Base-by-base conservation (phyloP, 2,888 invertebrate genomes). In the Eulithis testata region DNA sequence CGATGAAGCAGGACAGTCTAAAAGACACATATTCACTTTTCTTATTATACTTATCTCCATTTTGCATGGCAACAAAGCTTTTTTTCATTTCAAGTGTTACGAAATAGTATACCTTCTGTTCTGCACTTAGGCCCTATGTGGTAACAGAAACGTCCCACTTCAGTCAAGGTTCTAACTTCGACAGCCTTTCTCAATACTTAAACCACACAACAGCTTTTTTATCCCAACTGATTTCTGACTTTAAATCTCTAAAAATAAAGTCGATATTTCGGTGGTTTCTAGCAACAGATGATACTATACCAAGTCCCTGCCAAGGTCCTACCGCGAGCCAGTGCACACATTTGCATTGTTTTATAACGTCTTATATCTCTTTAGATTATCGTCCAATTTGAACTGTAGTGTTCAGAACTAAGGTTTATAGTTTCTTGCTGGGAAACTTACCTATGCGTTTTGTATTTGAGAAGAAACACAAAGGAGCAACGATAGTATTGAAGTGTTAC, bases 121-220 rank as follows among this genome's bases (percentile, higher is more conserved):
- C 85, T 85, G 82, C 85, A 87, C 84, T 88, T 88, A 90, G 85
- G 86, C 83, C 85, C 89, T 87, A 85, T 90, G 90, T 89, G 86
- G 91, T 90, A 90, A 90, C 82, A 77, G 72, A 83, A 83, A 79
- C 87, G 90, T 88, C 90, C 90, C 82, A 92, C 86, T 91, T 89
- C 89, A 89, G 83, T 86, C 91, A 91, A 92, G 91, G 91, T 83
- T 89, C 87, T 85, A 88, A 87, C 86, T 84, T 82, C 82, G 78
- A 82, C 77, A 73, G 68, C 69, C 51, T 60, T 68, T 61, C 66
- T 61, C 60, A 75, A 40, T 27, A 45, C 60, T 59, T 69, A 78
- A 83, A 82, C 64, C 75, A 63, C 71, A 31, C 73, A 88, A 79
- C 56, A 11, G 55, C 65, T 70, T 2, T 11, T 0, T 47, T 11